phyloP scores from a whole-genome alignment of 2,888 invertebrate species.

The Caenorhabditis sulstoni region DNA sequence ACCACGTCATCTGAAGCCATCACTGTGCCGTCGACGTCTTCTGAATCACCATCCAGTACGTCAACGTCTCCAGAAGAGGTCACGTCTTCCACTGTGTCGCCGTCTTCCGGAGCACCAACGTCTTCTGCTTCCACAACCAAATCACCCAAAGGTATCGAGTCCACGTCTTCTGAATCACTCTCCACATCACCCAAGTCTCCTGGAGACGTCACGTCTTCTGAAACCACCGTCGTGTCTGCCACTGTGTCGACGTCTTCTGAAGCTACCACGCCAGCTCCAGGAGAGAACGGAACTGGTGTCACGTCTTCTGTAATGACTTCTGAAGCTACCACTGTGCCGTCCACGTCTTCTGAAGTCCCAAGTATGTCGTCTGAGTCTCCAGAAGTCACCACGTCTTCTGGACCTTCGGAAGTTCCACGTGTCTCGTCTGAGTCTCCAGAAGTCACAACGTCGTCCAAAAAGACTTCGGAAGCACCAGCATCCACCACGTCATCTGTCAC shows the following conservation, averaged over 20 bases:
- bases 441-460: not conserved
- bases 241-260: not conserved
- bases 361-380: constrained; percentile 10
- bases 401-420: too few species aligned
- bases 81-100: too few species aligned
- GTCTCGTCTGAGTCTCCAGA: not conserved
- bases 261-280: constrained; percentile 17
- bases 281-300: too few species aligned
- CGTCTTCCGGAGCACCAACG: too few species aligned
- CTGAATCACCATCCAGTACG: too few species aligned
- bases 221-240: not conserved
- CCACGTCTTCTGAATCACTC: constrained; percentile 8
- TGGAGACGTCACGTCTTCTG: not conserved
- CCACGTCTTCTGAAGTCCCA: not conserved
- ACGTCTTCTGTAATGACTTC: constrained; percentile 22
- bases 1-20: too few species aligned
- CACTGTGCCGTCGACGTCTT: not conserved
- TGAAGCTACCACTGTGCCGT: not conserved
- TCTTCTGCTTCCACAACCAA: not conserved
- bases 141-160: not conserved
- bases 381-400: constrained; percentile 7
- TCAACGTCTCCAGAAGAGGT: too few species aligned
- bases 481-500: not conserved
- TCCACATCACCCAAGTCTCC: not conserved
- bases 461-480: not conserved